Base-by-base conservation (phyloP, 2,797 vertebrate species). In the Cossypha polioptera region DNA sequence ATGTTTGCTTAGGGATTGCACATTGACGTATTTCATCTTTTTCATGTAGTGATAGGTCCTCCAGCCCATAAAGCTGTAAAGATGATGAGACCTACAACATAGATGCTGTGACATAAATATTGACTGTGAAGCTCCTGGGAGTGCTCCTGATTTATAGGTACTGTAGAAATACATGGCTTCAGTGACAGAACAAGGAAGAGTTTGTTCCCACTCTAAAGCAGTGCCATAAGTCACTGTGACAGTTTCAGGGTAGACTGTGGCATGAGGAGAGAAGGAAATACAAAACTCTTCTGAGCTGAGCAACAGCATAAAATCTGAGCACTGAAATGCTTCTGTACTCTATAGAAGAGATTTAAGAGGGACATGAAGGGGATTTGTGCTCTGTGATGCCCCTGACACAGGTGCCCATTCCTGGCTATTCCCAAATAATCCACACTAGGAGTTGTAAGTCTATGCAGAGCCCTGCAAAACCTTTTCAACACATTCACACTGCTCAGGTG, bases 131-230 rank as follows among this genome's bases (percentile, higher is more conserved):
- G 74, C 63, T 87, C 58, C 78, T 79, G 7, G 3, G 48, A 87
- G 61, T 19, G 33, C 25, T 92, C 57, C 91, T 86, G 92, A 82
- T 94, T 83, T 91, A 89, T 36, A 59, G 59, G 59, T 50, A 31
- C 55, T 57, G n/a, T 35, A 65, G 33, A 89, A 95, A 91, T 22
- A 22, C 16, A 48, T 10, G 48, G 33, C 57, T 85, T 74, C 59
- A 67, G 43, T 63, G 63, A 67, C 68, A 91, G 38, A 79, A 73
- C 21, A 18, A 57, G 89, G 55, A 87, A 74, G 63, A 43, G 29
- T 38, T 68, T 91, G 67, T 55, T 76, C 61, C 67, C 40, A 48
- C 67, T 58, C 57, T 38, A 31, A 54, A 91, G 57, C 29, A 71
- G 19, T 53, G 57, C 73, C 43, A 5, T 88, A 79, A 92, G 33